Conservation (phyloP, 2,888 invertebrate species). For the Blera fallax region DNA sequence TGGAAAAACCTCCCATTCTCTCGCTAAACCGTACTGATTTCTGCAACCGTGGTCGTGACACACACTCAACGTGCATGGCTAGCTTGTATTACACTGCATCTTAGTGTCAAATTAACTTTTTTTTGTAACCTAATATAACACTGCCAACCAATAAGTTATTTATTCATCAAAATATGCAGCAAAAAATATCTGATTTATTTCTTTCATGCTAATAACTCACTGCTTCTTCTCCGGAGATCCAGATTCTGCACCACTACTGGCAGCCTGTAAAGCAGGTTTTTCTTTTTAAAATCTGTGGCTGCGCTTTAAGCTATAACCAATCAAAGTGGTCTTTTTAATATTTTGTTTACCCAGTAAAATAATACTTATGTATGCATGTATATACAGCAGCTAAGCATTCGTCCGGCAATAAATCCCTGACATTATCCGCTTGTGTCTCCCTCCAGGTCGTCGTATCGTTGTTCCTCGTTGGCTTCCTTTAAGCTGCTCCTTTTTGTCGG, state of each 20-base stretch:
- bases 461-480: background rate
- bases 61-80: too few species aligned
- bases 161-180: too few species aligned
- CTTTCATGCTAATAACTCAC: too few species aligned
- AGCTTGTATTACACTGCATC: too few species aligned
- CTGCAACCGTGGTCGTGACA: too few species aligned
- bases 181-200: too few species aligned
- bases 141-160: too few species aligned
- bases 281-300: background rate
- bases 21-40: too few species aligned
- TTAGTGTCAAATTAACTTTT: too few species aligned
- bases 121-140: too few species aligned
- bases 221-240: background rate
- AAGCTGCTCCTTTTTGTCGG: constrained; percentile 16
- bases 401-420: constrained; percentile 45
- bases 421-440: constrained; percentile 27
- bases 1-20: too few species aligned
- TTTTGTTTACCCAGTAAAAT: background rate
- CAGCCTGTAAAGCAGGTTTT: background rate
- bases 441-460: constrained; percentile 17
- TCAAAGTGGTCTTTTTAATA: constrained; percentile 2
- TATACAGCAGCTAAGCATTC: constrained; percentile 23
- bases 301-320: constrained; percentile 12
- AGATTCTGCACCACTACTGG: background rate
- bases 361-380: too few species aligned